Percentiles rank a stretch among this genome's conserved stretches.
These are phyloP conservation scores for Myrmecophaga tridactyla DNA, from an alignment of 2,113 vertebrate genomes.

Conservation along the genomic window DNA sequence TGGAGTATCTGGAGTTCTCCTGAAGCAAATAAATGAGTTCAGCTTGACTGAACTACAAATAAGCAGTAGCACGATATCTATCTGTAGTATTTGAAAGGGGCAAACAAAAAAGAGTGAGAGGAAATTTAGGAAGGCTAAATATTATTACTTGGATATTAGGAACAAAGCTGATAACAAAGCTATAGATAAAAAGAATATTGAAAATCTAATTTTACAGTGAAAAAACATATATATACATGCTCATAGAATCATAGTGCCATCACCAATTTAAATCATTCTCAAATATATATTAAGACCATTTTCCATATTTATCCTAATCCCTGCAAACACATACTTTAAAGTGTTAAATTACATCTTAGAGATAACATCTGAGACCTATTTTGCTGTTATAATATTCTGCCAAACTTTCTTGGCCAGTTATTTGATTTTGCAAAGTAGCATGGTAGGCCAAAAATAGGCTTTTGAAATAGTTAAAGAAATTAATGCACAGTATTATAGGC, in stretches of 20 bases:
- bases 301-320: background rate
- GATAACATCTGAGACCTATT: background rate
- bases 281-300: background rate
- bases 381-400: background rate
- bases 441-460: background rate
- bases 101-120: background rate
- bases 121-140: background rate
- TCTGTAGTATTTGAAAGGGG: background rate
- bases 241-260: background rate
- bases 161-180: background rate
- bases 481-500: background rate
- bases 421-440: conserved; percentile 27
- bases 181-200: background rate
- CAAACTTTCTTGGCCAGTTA: background rate
- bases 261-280: background rate
- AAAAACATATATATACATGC: background rate
- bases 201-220: background rate
- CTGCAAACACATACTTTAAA: background rate
- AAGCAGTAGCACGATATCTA: background rate
- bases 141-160: background rate
- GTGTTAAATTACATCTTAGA: background rate
- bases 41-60: background rate
- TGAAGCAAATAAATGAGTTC: background rate
- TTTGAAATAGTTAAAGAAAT: background rate
- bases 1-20: background rate